Conservation (phyloP, 1,140 invertebrate genomes). For the Euschistus heros region DNA sequence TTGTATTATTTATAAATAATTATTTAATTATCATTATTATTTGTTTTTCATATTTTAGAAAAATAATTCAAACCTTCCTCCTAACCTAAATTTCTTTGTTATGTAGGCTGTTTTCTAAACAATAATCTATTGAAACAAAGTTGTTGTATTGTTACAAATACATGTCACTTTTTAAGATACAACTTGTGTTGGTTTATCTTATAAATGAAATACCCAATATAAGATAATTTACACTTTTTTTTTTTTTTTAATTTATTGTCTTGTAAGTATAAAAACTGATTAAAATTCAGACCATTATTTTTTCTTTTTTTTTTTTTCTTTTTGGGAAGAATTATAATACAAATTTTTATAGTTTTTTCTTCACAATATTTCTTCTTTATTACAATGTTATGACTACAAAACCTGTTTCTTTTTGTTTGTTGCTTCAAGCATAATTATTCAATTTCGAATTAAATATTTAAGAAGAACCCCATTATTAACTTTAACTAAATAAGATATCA, state of each 20-base stretch:
- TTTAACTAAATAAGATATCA: constrained; percentile 13
- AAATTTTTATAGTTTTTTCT: constrained; percentile 1
- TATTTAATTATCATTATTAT: too few species aligned
- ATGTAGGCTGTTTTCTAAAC: constrained; percentile 8
- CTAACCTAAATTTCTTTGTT: neutral
- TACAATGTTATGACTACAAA: constrained; percentile 15
- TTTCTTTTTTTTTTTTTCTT: too few species aligned
- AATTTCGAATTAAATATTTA: constrained; percentile 5
- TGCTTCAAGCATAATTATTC: constrained; percentile 6
- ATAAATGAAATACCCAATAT: constrained; percentile 9
- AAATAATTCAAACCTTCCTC: too few species aligned
- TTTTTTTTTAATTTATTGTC: constrained; percentile 18
- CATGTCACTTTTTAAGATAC: constrained; percentile 21
- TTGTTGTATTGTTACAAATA: constrained; percentile 23
- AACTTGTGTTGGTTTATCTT: constrained; percentile 19
- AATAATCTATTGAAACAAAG: constrained; percentile 15
- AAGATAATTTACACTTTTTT: constrained; percentile 15
- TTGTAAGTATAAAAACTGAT: constrained; percentile 19
- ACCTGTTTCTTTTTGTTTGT: constrained; percentile 18
- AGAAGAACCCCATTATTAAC: constrained; percentile 1
- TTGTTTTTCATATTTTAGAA: too few species aligned
- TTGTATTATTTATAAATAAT: too few species aligned
- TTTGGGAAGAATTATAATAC: constrained; percentile 22
- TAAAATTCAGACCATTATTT: constrained; percentile 15
- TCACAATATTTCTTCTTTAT: constrained; percentile 15